Evolutionary conservation across 2,888 invertebrate species (phyloP).

Genomic region (Thumatha senex): DNA sequence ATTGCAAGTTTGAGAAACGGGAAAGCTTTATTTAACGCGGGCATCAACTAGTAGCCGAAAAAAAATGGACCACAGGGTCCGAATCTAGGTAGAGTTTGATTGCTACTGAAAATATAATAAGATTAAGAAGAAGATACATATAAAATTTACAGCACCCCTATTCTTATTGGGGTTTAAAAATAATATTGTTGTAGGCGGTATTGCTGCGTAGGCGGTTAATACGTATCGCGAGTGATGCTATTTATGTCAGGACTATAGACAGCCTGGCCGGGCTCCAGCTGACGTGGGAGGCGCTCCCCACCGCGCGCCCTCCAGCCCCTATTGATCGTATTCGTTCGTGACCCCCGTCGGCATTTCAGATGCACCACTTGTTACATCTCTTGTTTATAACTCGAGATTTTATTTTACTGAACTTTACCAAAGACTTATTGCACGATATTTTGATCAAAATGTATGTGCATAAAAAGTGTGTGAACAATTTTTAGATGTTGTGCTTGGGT

Average conservation of each 20-base stretch:
- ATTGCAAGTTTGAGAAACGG: too few species aligned
- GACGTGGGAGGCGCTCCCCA: slow-evolving; percentile 38
- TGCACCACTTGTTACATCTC: slow-evolving; percentile 77
- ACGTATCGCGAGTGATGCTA: slow-evolving; percentile 28
- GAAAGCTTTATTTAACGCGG: too few species aligned
- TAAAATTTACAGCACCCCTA: too few species aligned
- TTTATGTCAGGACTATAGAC: slow-evolving; percentile 42
- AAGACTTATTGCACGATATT: too few species aligned
- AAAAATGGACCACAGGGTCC: too few species aligned
- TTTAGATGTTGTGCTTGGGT: too few species aligned
- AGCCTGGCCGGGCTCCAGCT: slow-evolving; percentile 51
- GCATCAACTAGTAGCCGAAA: too few species aligned
- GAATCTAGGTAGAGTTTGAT: too few species aligned
- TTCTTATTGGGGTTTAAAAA: background rate
- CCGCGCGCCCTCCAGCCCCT: slow-evolving; percentile 31
- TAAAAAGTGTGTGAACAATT: too few species aligned
- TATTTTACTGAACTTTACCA: background rate
- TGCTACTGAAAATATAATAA: too few species aligned
- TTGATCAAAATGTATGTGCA: too few species aligned
- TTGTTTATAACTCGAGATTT: slow-evolving; percentile 22
- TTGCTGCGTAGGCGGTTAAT: slow-evolving; percentile 11
- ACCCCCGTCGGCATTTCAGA: slow-evolving; percentile 51
- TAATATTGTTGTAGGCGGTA: background rate
- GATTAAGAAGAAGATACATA: too few species aligned
- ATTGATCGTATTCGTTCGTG: slow-evolving; percentile 39